Base-by-base conservation (phyloP, 92 coral and sea anemone species). In the Zoanthus solanderi region DNA sequence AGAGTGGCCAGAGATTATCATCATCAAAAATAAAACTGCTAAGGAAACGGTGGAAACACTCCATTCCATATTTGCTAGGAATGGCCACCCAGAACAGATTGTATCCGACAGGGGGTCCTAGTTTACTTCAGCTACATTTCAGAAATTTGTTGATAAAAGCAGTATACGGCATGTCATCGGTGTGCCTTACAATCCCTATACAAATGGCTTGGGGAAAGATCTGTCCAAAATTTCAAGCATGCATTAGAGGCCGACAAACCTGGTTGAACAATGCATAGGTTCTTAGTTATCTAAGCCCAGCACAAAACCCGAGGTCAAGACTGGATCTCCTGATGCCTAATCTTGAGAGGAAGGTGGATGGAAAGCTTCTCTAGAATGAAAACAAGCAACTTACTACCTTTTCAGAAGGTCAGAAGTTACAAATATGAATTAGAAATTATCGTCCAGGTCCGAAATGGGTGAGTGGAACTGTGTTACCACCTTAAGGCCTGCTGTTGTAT, bases 181-280 rank as follows among this genome's bases (percentile, higher is more conserved):
- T 31, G 32, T 48, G 31, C 10, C 75, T 71, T 12, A 71, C 16
- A 1, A 5, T 4, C 75, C 85, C 7, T 56, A 78, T 10, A 63
- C 69, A 0, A 83, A 75, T 46, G 87, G 87, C 12, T 67, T 88
- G 18, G 87, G 14, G 87, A 88, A 37, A 31, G 87, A 7, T 34
- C 76, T 13, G 91, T 89, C 23, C 88, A 89, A 68, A 84, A 84
- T 69, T 89, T 89, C 89, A 89, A 83, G 78, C 50, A 14, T 18
- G 4, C 17, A 17, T 89, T 5, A 69, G 57, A 28, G 71, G 92
- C 47, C 31, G 79, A 30, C 68, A 79, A 23, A 23, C 23, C 23
- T 23, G 23, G 23, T 23, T 23, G 23, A 23, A 23, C 23, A 23
- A 23, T 23, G 23, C 91, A 88, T 34, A 30, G 73, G 47, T 71